Conservation (phyloP, 1,140 invertebrate genomes). For the Oedothorax gibbosus region DNA sequence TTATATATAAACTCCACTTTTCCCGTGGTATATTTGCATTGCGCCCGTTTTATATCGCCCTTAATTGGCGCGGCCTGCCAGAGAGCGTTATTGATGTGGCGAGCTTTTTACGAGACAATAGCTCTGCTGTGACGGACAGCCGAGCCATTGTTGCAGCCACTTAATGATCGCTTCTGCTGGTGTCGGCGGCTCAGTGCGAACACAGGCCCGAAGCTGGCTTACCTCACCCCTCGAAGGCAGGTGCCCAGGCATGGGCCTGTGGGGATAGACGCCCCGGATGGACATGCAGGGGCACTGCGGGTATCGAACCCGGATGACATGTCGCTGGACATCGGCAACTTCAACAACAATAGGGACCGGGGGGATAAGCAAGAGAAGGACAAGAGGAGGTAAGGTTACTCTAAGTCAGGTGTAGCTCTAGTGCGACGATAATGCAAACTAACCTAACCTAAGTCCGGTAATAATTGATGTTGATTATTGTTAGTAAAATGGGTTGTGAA, state of each 20-base stretch:
- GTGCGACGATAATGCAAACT: too few species aligned
- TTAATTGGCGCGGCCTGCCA: constrained; percentile 47
- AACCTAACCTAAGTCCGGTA: too few species aligned
- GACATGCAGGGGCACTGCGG: constrained; percentile 41
- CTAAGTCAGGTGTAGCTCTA: neutral
- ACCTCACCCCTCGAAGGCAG: constrained; percentile 52
- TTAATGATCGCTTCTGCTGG: constrained; percentile 38
- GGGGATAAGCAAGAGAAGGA: constrained; percentile 36
- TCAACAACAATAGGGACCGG: neutral
- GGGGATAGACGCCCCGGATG: constrained; percentile 54
- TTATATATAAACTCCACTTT: neutral
- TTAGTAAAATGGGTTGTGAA: too few species aligned
- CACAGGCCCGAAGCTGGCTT: constrained; percentile 41
- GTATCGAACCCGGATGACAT: constrained; percentile 55
- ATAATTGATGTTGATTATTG: too few species aligned
- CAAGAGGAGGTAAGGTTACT: constrained; percentile 26
- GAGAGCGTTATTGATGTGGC: constrained; percentile 54
- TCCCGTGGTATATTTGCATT: constrained; percentile 37
- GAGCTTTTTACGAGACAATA: constrained; percentile 46
- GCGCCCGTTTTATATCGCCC: constrained; percentile 26
- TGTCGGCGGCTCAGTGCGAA: constrained; percentile 2
- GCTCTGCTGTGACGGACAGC: constrained; percentile 40
- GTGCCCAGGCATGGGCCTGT: constrained; percentile 55
- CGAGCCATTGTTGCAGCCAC: constrained; percentile 57
- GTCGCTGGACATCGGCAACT: constrained; percentile 50